Conservation (phyloP, 2,888 invertebrate species). For the Tridacna crocea region DNA sequence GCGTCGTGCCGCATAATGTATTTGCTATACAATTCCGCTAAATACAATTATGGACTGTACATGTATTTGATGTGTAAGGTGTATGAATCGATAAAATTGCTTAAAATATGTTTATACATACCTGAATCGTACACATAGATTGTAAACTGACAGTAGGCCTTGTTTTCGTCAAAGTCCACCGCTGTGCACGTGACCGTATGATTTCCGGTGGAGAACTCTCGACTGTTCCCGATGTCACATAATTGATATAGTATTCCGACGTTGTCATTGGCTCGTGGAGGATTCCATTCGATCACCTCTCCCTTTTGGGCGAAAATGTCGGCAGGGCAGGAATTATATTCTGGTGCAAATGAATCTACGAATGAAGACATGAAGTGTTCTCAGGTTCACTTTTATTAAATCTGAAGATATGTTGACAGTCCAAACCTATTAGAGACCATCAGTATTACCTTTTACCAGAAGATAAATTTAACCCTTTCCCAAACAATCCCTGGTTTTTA, state of each 20-base stretch:
- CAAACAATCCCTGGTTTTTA: too few relatives aligned
- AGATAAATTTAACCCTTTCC: too few relatives aligned
- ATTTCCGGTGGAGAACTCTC: background rate
- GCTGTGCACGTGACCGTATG: slow-evolving; percentile 16
- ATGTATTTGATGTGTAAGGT: too few relatives aligned
- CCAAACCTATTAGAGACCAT: too few relatives aligned
- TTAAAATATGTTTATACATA: background rate
- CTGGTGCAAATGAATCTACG: slow-evolving; percentile 1
- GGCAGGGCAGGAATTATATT: slow-evolving; percentile 13
- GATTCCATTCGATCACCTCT: slow-evolving; percentile 14
- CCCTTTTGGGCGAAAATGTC: slow-evolving; percentile 19
- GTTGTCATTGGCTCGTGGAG: slow-evolving; percentile 18
- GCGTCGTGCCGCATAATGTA: too few relatives aligned
- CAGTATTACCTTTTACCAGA: too few relatives aligned
- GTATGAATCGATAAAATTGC: too few relatives aligned
- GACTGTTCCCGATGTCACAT: background rate
- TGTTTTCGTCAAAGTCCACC: slow-evolving; percentile 16
- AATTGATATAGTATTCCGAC: slow-evolving; percentile 10
- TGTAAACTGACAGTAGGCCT: slow-evolving; percentile 19
- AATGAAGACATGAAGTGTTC: too few relatives aligned
- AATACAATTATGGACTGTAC: too few relatives aligned
- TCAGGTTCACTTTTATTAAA: too few relatives aligned
- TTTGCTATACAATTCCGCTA: too few relatives aligned
- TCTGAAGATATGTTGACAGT: too few relatives aligned
- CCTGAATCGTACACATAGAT: slow-evolving; percentile 13